Evolutionary conservation across 1,140 invertebrate genomes (phyloP).

Genomic region (Drosophila elegans): DNA sequence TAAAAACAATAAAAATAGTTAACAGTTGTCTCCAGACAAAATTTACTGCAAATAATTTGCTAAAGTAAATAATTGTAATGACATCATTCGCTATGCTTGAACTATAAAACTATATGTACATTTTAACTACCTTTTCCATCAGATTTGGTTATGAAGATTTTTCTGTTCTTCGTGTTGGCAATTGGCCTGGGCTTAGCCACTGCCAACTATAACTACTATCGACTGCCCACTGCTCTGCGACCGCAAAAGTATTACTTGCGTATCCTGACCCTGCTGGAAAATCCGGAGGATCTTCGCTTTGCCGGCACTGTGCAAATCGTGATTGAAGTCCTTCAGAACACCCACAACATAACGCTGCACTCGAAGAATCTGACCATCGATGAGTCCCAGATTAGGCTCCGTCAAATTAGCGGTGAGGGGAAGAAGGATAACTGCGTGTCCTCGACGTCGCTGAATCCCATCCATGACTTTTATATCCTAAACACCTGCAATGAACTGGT

Average conservation of each 20-base stretch:
- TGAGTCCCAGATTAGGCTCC: constrained; percentile 3
- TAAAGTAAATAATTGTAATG: too few relatives aligned
- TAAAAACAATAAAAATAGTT: background rate
- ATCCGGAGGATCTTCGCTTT: constrained; percentile 76
- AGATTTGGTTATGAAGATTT: constrained; percentile 54
- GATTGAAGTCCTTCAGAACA: constrained; percentile 85
- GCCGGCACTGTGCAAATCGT: constrained; percentile 87
- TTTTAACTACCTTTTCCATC: background rate
- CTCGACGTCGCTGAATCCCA: constrained; percentile 45
- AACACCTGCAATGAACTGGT: constrained; percentile 85
- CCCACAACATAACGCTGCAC: constrained; percentile 89
- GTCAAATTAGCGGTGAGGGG: background rate
- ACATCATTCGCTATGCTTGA: background rate
- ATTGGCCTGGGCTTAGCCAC: constrained; percentile 26
- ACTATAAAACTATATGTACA: too few relatives aligned
- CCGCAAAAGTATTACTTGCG: constrained; percentile 89
- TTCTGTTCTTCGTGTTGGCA: constrained; percentile 24
- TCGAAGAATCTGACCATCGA: constrained; percentile 68
- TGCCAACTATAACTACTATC: constrained; percentile 83
- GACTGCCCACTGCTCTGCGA: constrained; percentile 87
- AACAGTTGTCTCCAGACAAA: background rate
- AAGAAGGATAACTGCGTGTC: constrained; percentile 83
- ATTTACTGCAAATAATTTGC: background rate
- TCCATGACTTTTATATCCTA: constrained; percentile 88
- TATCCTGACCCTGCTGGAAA: constrained; percentile 87